These are phyloP conservation scores for Sarcophaga peregrina DNA, from an alignment of 1,140 invertebrate species.

Conservation along the genomic window DNA sequence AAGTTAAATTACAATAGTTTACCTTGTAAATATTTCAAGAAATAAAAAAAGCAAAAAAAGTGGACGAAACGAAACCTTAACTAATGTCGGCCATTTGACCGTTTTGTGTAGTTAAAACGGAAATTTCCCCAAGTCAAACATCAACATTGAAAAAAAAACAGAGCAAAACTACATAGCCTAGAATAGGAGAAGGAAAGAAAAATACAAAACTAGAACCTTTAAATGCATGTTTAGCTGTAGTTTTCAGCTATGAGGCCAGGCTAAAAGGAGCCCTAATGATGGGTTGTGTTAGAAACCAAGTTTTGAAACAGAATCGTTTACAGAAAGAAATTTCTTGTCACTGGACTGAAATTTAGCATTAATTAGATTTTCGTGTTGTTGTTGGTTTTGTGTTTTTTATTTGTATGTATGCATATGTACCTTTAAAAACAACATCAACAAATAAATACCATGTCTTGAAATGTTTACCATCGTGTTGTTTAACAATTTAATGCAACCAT, in stretches of 20 bases:
- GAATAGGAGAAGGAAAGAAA: neutral
- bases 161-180: neutral
- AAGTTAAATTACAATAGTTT: slow-evolving; percentile 11
- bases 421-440: slow-evolving; percentile 17
- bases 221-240: slow-evolving; percentile 19
- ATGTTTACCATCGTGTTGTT: neutral
- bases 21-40: neutral
- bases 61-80: no score
- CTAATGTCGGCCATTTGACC: no score
- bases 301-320: neutral
- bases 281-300: neutral
- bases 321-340: slow-evolving; percentile 32
- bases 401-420: no score
- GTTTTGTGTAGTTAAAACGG: neutral
- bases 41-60: neutral
- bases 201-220: neutral
- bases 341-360: slow-evolving; percentile 38
- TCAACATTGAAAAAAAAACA: neutral
- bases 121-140: slow-evolving; percentile 17
- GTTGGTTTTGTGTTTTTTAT: no score
- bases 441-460: neutral
- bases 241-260: neutral
- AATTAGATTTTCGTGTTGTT: slow-evolving; percentile 25
- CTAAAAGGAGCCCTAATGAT: neutral
- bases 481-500: no score